A percentile compares a stretch with the other conserved stretches of the same genome.
These are phyloP conservation scores for Lathronympha strigana DNA, from an alignment of 2,888 invertebrate genomes.

Conservation along the genomic window DNA sequence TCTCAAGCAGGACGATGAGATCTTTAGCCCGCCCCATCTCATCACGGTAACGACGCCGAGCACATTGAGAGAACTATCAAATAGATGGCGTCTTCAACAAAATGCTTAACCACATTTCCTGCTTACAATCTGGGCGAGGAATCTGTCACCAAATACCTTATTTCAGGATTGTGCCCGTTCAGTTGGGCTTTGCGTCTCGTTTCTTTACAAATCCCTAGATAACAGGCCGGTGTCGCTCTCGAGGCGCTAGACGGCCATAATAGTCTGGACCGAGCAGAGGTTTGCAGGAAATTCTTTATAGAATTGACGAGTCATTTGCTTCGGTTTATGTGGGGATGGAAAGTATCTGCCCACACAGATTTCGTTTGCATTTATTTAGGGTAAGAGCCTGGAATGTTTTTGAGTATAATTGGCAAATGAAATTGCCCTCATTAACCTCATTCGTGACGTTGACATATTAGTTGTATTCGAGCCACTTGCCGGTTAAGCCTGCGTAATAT, in stretches of 20 bases:
- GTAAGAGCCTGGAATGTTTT: background rate
- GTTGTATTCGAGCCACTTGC: too few relatives aligned
- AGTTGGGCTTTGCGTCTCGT: constrained; percentile 66
- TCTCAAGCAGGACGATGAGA: constrained; percentile 33
- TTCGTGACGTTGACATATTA: background rate
- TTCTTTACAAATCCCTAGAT: constrained; percentile 69
- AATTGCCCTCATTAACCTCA: background rate
- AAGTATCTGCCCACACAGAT: background rate
- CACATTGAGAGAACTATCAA: constrained; percentile 40
- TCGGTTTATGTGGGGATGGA: constrained; percentile 15
- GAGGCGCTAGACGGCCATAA: constrained; percentile 45
- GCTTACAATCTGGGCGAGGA: constrained; percentile 25
- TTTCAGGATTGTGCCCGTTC: constrained; percentile 52
- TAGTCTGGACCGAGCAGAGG: constrained; percentile 56
- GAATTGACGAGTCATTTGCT: constrained; percentile 48
- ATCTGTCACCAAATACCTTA: constrained; percentile 45
- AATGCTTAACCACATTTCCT: constrained; percentile 37
- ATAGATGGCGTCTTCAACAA: constrained; percentile 35
- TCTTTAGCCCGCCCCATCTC: constrained; percentile 39
- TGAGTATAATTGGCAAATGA: constrained; percentile 1
- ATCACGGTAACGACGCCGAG: constrained; percentile 37
- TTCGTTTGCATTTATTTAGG: constrained; percentile 18
- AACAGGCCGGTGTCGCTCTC: constrained; percentile 50
- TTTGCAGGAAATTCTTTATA: constrained; percentile 54
- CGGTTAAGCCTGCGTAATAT: too few relatives aligned